These are phyloP conservation scores for Sussaba pulchella DNA, from an alignment of 2,888 invertebrate genomes.

Conservation along the genomic window DNA sequence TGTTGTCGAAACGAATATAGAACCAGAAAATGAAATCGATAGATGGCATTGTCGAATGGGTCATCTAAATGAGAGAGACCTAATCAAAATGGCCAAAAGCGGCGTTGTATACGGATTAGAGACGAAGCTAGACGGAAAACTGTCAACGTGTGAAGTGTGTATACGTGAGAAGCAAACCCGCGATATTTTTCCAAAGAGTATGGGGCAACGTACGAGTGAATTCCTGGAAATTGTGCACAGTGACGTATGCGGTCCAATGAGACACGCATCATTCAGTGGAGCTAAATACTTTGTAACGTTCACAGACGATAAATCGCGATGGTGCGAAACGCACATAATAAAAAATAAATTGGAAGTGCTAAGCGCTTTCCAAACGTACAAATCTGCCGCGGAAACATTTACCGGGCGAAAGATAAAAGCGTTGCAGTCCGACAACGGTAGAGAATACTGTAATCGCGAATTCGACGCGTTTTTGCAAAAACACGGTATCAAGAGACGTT, in stretches of 20 bases:
- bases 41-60: slow-evolving; percentile 56
- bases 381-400: slow-evolving; percentile 64
- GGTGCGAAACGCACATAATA: slow-evolving; percentile 66
- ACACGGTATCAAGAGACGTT: slow-evolving; percentile 71
- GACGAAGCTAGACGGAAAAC: neutral
- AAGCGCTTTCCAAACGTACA: slow-evolving; percentile 62
- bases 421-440: slow-evolving; percentile 65
- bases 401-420: slow-evolving; percentile 63
- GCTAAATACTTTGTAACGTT: slow-evolving; percentile 70
- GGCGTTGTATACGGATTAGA: slow-evolving; percentile 49
- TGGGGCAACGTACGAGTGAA: slow-evolving; percentile 43
- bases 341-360: slow-evolving; percentile 61
- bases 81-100: slow-evolving; percentile 49
- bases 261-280: slow-evolving; percentile 58
- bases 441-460: slow-evolving; percentile 49
- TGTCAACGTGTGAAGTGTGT: slow-evolving; percentile 55
- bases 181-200: slow-evolving; percentile 44
- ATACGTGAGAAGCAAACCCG: slow-evolving; percentile 54
- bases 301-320: slow-evolving; percentile 71
- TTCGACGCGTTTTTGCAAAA: slow-evolving; percentile 28
- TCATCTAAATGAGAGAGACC: slow-evolving; percentile 55
- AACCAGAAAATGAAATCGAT: slow-evolving; percentile 30
- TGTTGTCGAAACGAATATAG: slow-evolving; percentile 6
- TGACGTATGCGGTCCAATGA: slow-evolving; percentile 64
- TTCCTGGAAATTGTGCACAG: slow-evolving; percentile 68